Conservation (phyloP, 2,888 invertebrate genomes). For the Liodrosophila aerea region DNA sequence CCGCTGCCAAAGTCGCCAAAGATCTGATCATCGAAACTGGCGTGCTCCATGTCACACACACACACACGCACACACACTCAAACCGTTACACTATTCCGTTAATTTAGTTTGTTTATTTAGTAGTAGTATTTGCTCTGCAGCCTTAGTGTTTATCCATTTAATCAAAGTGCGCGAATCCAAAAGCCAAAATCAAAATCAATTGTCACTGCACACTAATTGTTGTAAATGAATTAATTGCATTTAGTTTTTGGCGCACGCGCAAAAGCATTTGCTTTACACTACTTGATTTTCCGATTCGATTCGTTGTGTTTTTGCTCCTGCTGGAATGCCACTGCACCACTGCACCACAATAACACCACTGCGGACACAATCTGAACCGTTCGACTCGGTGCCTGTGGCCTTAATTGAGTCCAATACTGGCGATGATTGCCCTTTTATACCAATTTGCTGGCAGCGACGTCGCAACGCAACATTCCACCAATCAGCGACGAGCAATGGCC, state of each 20-base stretch:
- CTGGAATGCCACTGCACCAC: neutral
- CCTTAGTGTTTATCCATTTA: conserved; percentile 77
- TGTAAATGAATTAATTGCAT: conserved; percentile 81
- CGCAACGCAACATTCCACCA: conserved; percentile 62
- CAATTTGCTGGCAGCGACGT: conserved; percentile 66
- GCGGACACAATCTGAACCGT: conserved; percentile 59
- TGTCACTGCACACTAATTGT: conserved; percentile 63
- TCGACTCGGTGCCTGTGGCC: conserved; percentile 80
- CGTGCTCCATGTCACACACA: conserved; percentile 85
- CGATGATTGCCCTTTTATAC: conserved; percentile 87
- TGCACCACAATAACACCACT: conserved; percentile 15
- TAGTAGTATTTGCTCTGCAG: conserved; percentile 72
- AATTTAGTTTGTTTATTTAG: neutral
- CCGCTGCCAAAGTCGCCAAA: conserved; percentile 89
- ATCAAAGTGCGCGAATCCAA: conserved; percentile 68
- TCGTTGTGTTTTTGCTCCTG: conserved; percentile 15
- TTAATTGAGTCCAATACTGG: conserved; percentile 82
- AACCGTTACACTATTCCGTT: no score
- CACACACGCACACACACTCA: conserved; percentile 5
- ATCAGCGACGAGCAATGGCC: conserved; percentile 80
- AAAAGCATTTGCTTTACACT: conserved; percentile 40
- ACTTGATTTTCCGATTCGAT: conserved; percentile 17
- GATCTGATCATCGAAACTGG: conserved; percentile 89
- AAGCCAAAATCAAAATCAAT: conserved; percentile 69
- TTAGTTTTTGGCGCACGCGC: conserved; percentile 57